Base-by-base conservation (phyloP, 2,113 vertebrate species). In the Chloropsis cyanopogon region DNA sequence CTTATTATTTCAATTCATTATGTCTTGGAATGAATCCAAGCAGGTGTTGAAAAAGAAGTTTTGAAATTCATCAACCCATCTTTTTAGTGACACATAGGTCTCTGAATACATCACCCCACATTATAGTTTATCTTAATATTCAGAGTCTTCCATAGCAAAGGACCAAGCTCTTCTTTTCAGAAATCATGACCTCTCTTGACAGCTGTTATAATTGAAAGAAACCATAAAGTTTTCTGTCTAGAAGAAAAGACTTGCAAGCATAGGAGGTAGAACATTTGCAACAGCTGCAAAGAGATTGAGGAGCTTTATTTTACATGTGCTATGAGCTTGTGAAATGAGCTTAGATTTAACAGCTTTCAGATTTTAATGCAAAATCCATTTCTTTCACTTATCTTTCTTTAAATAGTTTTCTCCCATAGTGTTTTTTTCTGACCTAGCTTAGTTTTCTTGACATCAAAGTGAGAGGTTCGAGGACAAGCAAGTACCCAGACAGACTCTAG, bases 101-200 rank as follows among this genome's bases (percentile, higher is more conserved):
- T 90, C 82, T 75, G 87, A 82, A 80, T 59, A 80, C 35, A 82
- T 91, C 29, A 65, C 17, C 44, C 28, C 22, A 73, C 21, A 73
- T 91, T 82, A 80, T 20, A 71, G 47, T 77, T 91, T 80, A 85
- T 85, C 42, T 90, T 90, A 92, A 83, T 94, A 93, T 96, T 94
- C 88, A 92, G 54, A 91, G 22, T 6, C 50, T 82, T 93, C 29
- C 17, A 66, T 7, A 76, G 46, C 23, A 87, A 80, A 81, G 3
- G 52, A 77, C 29, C 16, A 66, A 72, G 54, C 11, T 92, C 88
- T 71, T 72, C 53, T 93, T 78, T 86, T 88, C 56, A 78, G 66
- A 86, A 95, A 88, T 52, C 75, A 49, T 68, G 71, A 78, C 64
- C 71, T 88, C 39, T 28, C 49, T 47, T 91, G 92, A 81, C 79